Evolutionary conservation across 1,140 invertebrate species (phyloP).

Genomic region (Drosophila bocqueti): DNA sequence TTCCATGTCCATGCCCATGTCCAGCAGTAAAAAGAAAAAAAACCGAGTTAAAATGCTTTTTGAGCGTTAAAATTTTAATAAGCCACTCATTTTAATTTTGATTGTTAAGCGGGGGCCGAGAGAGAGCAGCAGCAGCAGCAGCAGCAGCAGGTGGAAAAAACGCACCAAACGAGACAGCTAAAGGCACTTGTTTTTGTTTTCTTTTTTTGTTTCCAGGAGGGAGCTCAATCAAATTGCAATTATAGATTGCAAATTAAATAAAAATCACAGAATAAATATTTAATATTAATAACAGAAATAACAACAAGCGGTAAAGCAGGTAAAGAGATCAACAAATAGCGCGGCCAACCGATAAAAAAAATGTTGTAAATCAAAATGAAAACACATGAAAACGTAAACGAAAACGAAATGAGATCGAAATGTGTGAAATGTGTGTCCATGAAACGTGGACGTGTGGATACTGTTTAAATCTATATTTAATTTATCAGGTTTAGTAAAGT

Average conservation of each 20-base stretch:
- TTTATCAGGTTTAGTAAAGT: not conserved
- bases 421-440: not conserved
- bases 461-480: not conserved
- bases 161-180: not conserved
- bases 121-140: not conserved
- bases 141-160: conserved; percentile 7
- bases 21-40: conserved; percentile 9
- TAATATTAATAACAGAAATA: conserved; percentile 74
- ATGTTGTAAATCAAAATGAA: conserved; percentile 32
- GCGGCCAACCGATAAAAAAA: conserved; percentile 31
- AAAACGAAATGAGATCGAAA: conserved; percentile 3
- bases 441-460: not conserved
- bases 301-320: conserved; percentile 29
- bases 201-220: too few species aligned
- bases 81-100: conserved; percentile 84
- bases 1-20: conserved; percentile 17
- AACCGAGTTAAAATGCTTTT: conserved; percentile 64
- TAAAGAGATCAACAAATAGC: conserved; percentile 41
- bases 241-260: conserved; percentile 81
- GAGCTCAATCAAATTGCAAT: conserved; percentile 72
- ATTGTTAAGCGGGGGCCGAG: conserved; percentile 51
- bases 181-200: not conserved
- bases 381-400: conserved; percentile 9
- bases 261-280: conserved; percentile 81
- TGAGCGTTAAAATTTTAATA: conserved; percentile 84